Percentiles rank a stretch among this genome's conserved stretches.
Evolutionary conservation across 92 coral and sea anemone species (phyloP).

Genomic region (Epizoanthus ramosus): DNA sequence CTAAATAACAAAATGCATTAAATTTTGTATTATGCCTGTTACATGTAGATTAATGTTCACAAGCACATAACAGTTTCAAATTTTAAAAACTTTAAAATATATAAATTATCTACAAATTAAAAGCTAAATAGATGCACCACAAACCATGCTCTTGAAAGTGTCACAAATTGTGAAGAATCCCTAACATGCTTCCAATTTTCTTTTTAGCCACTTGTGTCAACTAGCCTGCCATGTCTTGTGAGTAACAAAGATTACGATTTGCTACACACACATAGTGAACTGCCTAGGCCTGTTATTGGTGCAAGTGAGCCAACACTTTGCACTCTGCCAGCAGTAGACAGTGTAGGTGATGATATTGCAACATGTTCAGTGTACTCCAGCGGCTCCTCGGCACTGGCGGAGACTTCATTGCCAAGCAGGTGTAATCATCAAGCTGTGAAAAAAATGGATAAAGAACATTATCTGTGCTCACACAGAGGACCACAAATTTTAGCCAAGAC

Average conservation of each 20-base stretch:
- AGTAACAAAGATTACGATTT: conserved; percentile 2
- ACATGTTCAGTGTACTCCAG: conserved; percentile 11
- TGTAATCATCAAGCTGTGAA: neutral
- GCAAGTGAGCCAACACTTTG: neutral
- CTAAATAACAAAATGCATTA: no score
- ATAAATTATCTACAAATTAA: no score
- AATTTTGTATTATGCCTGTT: no score
- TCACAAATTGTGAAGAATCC: no score
- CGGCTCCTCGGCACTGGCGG: neutral
- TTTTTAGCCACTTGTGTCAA: conserved; percentile 19
- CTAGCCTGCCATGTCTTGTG: conserved; percentile 28
- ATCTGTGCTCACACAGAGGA: conserved; percentile 61
- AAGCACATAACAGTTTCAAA: no score
- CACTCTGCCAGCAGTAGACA: neutral
- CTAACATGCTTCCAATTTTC: no score
- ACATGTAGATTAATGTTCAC: no score
- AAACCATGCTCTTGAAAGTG: no score
- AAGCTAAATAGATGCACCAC: no score
- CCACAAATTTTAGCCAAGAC: conserved; percentile 44
- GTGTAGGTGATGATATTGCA: neutral
- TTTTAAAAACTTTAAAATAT: no score
- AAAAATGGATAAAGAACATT: conserved; percentile 46
- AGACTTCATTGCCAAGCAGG: neutral
- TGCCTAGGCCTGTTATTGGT: conserved; percentile 10
- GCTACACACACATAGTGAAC: neutral